Conservation (phyloP, 1,140 invertebrate species). For the Neelides sp. region DNA sequence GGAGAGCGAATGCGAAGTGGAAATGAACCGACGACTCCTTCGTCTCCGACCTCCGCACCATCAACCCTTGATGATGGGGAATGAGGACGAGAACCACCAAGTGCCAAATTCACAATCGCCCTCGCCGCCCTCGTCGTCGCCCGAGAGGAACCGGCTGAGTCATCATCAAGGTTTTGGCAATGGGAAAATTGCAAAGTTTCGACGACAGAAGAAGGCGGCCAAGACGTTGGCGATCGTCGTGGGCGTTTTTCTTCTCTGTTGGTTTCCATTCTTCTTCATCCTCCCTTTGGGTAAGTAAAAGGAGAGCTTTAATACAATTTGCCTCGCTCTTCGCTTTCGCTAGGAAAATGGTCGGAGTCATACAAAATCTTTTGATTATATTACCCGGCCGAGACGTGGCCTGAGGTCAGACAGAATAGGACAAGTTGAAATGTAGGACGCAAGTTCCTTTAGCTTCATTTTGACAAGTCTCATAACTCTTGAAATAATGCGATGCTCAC, state of each 20-base stretch:
- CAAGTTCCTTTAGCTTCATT: too few species aligned
- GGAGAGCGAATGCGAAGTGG: neutral
- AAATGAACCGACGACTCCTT: neutral
- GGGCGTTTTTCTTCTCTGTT: slow-evolving; percentile 44
- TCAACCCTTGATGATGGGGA: slow-evolving; percentile 14
- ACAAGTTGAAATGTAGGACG: too few species aligned
- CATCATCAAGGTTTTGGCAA: too few species aligned
- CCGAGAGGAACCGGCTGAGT: slow-evolving; percentile 30
- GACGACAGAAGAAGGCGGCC: slow-evolving; percentile 89
- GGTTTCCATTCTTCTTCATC: slow-evolving; percentile 59
- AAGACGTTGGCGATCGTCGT: slow-evolving; percentile 74
- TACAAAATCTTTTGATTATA: too few species aligned
- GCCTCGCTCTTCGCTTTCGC: neutral
- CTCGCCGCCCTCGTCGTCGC: slow-evolving; percentile 31
- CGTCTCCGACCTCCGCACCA: slow-evolving; percentile 5
- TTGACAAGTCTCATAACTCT: too few species aligned
- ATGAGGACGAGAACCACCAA: neutral
- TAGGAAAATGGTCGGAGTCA: too few species aligned
- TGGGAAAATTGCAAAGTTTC: slow-evolving; percentile 60
- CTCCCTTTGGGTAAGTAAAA: slow-evolving; percentile 44
- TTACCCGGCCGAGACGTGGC: too few species aligned
- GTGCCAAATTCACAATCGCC: slow-evolving; percentile 26
- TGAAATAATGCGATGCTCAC: too few species aligned
- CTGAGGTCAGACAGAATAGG: too few species aligned
- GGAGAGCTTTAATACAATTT: neutral